Evolutionary conservation across 1,140 invertebrate genomes (phyloP).

Genomic region (Belonocnema kinseyi): DNA sequence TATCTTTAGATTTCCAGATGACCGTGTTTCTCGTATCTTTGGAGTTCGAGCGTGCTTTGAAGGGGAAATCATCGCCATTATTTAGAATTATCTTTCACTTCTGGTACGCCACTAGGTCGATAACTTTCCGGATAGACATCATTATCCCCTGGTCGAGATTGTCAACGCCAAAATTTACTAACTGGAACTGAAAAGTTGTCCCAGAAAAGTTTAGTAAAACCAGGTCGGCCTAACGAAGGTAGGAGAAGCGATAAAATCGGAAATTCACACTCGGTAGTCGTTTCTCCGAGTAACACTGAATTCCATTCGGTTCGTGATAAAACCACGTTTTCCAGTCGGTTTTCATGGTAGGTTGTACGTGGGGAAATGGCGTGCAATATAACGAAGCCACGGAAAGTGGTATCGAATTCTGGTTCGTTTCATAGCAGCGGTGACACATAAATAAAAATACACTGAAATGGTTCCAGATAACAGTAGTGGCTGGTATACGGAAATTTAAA

Average conservation of each 20-base stretch:
- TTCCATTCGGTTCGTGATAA: conserved; percentile 48
- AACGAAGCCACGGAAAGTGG: conserved; percentile 49
- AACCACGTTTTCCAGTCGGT: conserved; percentile 42
- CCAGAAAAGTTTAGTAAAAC: neutral
- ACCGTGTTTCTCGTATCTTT: too few species aligned
- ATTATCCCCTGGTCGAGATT: neutral
- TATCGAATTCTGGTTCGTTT: conserved; percentile 39
- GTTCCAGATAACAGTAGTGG: neutral
- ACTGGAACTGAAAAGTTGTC: neutral
- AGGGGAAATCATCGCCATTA: too few species aligned
- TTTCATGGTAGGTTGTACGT: conserved; percentile 35
- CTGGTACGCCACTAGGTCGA: too few species aligned
- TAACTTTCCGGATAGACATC: too few species aligned
- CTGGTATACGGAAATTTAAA: neutral
- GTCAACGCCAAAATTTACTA: neutral
- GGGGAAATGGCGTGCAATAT: conserved; percentile 41
- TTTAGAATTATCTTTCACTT: too few species aligned
- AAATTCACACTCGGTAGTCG: conserved; percentile 33
- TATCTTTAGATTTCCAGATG: too few species aligned
- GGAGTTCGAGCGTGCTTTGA: too few species aligned
- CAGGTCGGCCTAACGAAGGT: conserved; percentile 10
- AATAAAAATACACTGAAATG: neutral
- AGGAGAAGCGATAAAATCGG: conserved; percentile 12
- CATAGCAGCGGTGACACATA: neutral
- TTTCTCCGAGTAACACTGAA: conserved; percentile 42